Conservation (phyloP, 2,888 invertebrate species). For the Pyrochroa serraticornis region DNA sequence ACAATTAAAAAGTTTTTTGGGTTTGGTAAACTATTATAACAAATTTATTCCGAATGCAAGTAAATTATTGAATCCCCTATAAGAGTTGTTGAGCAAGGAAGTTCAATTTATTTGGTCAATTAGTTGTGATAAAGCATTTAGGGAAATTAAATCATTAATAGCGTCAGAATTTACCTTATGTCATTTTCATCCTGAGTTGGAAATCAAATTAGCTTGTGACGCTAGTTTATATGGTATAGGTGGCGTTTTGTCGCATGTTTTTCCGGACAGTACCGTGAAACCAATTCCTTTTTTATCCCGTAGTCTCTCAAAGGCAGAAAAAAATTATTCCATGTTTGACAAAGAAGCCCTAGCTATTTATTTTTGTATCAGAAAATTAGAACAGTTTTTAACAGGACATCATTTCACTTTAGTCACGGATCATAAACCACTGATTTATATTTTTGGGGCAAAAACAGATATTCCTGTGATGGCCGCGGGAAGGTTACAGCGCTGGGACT, state of each 20-base stretch:
- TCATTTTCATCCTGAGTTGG: constrained; percentile 21
- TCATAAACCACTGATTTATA: constrained; percentile 18
- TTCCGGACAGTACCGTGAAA: not conserved
- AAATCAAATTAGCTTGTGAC: constrained; percentile 16
- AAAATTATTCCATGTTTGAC: constrained; percentile 16
- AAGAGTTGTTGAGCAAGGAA: constrained; percentile 23
- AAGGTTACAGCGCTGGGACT: too few relatives aligned
- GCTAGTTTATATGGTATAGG: constrained; percentile 23
- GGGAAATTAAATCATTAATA: constrained; percentile 18
- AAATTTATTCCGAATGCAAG: constrained; percentile 19
- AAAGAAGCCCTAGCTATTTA: constrained; percentile 22
- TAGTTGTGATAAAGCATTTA: constrained; percentile 23
- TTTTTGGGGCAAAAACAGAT: constrained; percentile 18
- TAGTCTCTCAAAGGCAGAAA: constrained; percentile 12
- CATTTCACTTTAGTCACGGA: constrained; percentile 17
- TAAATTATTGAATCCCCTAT: constrained; percentile 26
- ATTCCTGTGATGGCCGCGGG: too few relatives aligned
- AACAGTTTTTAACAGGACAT: constrained; percentile 14
- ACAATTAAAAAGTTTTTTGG: constrained; percentile 20
- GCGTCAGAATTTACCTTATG: constrained; percentile 3
- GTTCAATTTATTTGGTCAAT: constrained; percentile 17
- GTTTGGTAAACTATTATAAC: constrained; percentile 29
- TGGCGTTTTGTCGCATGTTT: constrained; percentile 19
- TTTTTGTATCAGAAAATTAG: constrained; percentile 13
- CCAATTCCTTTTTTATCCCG: constrained; percentile 15